These are phyloP conservation scores for Dendrocincla tyrannina DNA, from an alignment of 2,797 vertebrate genomes.

Conservation along the genomic window DNA sequence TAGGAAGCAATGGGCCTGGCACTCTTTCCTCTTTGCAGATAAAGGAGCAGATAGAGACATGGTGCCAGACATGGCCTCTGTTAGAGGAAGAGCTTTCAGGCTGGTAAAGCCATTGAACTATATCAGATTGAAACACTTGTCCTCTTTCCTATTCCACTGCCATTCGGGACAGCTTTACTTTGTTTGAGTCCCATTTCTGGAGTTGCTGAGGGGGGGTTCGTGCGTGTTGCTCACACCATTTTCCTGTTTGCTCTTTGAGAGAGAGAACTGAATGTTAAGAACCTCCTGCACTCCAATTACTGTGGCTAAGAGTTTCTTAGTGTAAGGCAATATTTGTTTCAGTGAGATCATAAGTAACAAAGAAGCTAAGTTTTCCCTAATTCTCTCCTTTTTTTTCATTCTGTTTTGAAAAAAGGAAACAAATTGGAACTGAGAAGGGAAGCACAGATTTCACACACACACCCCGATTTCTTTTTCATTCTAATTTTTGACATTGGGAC, in stretches of 20 bases:
- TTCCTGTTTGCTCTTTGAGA: neutral
- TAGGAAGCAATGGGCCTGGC: slow-evolving; percentile 56
- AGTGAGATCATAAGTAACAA: neutral
- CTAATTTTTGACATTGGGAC: neutral
- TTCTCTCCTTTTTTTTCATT: neutral
- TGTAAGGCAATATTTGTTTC: neutral
- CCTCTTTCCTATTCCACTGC: neutral
- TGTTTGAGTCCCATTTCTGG: neutral
- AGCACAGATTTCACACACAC: fast-evolving
- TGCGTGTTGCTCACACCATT: fast-evolving
- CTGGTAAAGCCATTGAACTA: slow-evolving; percentile 28
- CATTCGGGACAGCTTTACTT: neutral
- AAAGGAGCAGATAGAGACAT: slow-evolving; percentile 22
- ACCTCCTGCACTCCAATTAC: neutral
- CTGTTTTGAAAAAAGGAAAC: neutral
- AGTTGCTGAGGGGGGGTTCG: neutral
- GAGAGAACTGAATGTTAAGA: neutral
- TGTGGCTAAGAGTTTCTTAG: neutral
- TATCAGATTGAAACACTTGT: slow-evolving; percentile 43
- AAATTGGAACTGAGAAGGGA: neutral
- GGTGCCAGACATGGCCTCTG: neutral
- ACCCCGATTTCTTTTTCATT: neutral
- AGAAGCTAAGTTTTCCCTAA: neutral
- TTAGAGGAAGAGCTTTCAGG: slow-evolving; percentile 32
- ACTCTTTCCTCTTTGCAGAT: slow-evolving; percentile 40